Evolutionary conservation across 2,797 vertebrate species (phyloP), one percentile per base, ranked within the genome.

Genomic region (Melanotaenia nigrans): DNA sequence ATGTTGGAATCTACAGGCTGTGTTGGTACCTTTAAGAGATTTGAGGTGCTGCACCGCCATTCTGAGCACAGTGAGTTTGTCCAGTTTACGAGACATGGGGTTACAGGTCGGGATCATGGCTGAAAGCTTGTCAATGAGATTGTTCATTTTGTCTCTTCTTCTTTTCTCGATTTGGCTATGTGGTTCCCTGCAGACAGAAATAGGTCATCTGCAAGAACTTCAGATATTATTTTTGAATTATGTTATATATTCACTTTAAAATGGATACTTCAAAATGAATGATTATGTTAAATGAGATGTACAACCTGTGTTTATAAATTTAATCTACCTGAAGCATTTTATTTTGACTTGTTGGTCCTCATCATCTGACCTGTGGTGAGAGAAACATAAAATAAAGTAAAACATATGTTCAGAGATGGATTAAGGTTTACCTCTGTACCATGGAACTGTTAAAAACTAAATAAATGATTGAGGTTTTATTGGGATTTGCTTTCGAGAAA

Each of bases 131-230:
- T 98, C 96, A 35, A 98, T 98, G 70, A 98, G 84, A 62, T 93
- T 95, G 88, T 99, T 99, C 96, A 98, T 99, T 93, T 97, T 99
- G 83, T 98, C 96, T 79, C 97, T 93, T 83, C 97, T 94, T 65
- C 96, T 91, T 87, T 99, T 99, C 83, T 99, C 97, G 2, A 96
- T 98, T 89, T 97, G 95, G 87, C 97, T 99, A 79, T 99, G 97
- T 42, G 96, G 96, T 88, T 98, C 97, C 87, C 97, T 99, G 83
- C 60, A 71, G 16, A 78, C 13, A 75, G 5, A 0, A 67, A 57
- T 60, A 2, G 2, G 54, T 11, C 22, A 68, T 47, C 28, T 0
- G 33, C 4, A 11, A 12, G 36, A 54, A 30, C 24, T 51, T 61
- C 8, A 61, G 49, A 53, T 0, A n/a, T 2, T 9, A 30, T 68